Conservation (phyloP, 2,113 vertebrate species). For the Neolamprologus modestus region DNA sequence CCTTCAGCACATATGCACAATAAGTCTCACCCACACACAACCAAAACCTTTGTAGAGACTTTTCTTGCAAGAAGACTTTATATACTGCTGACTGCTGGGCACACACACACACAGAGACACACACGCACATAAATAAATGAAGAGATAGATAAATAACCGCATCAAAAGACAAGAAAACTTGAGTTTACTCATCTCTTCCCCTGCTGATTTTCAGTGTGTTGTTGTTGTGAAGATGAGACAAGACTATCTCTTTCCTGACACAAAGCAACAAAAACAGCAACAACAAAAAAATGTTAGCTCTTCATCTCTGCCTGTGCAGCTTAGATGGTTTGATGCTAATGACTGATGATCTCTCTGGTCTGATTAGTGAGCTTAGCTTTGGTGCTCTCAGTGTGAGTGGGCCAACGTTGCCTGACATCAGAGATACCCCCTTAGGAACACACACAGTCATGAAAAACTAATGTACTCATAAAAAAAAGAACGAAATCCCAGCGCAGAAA, state of each 20-base stretch:
- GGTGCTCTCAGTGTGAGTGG: conserved; percentile 14
- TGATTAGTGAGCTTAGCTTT: conserved; percentile 34
- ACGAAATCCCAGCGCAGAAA: neutral
- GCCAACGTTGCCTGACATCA: conserved; percentile 27
- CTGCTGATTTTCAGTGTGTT: neutral
- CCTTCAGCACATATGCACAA: neutral
- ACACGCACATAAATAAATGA: neutral
- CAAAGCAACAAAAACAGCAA: neutral
- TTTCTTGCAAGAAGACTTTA: neutral
- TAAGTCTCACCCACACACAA: neutral
- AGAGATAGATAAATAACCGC: neutral
- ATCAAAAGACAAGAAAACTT: neutral
- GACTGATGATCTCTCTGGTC: conserved; percentile 24
- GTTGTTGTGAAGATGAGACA: neutral
- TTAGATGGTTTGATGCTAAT: conserved; percentile 37
- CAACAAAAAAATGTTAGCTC: conserved; percentile 10
- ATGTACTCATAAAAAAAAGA: neutral
- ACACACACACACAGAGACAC: neutral
- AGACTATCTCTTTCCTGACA: neutral
- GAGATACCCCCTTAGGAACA: conserved; percentile 6
- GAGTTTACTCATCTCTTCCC: neutral
- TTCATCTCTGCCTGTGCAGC: conserved; percentile 10
- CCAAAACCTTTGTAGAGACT: neutral
- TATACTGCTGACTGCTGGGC: neutral
- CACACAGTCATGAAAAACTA: neutral